These are phyloP conservation scores for Pheosia tremula DNA, from an alignment of 2,888 invertebrate genomes.

Conservation along the genomic window DNA sequence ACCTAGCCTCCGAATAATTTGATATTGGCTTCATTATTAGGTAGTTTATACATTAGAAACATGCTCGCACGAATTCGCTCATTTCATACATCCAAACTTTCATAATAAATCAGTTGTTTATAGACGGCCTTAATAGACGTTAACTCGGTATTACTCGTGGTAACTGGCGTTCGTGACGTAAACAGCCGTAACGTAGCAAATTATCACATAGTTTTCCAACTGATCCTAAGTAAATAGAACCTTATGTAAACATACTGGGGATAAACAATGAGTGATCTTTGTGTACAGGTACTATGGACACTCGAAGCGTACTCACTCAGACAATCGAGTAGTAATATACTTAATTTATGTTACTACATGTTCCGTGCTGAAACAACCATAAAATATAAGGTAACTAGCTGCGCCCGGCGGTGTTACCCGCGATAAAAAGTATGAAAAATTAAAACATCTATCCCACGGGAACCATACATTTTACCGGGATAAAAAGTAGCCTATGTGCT, in stretches of 20 bases:
- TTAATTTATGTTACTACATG: background rate
- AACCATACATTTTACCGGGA: too few species aligned
- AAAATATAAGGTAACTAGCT: too few species aligned
- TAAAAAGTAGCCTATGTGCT: too few species aligned
- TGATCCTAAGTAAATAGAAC: constrained; percentile 49
- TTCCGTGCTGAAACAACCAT: too few species aligned
- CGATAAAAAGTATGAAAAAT: too few species aligned
- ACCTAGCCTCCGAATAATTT: too few species aligned
- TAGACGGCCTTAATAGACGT: constrained; percentile 23
- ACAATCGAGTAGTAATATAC: background rate
- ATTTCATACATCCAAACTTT: background rate
- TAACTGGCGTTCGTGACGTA: constrained; percentile 21
- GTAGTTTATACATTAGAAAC: too few species aligned
- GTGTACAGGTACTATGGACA: constrained; percentile 15
- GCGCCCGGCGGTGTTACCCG: too few species aligned
- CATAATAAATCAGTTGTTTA: constrained; percentile 4
- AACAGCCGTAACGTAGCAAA: constrained; percentile 43
- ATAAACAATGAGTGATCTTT: constrained; percentile 23
- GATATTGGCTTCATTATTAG: too few species aligned
- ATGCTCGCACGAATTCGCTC: background rate
- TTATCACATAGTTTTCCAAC: constrained; percentile 45
- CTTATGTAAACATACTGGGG: constrained; percentile 30
- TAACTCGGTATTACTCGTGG: constrained; percentile 20
- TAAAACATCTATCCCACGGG: too few species aligned
- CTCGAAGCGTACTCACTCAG: constrained; percentile 4